Percentiles rank a stretch among this genome's conserved stretches.
Conservation (phyloP, 30 jellyfish, hydroid and myxozoan species). For the Rhopilema esculentum region DNA sequence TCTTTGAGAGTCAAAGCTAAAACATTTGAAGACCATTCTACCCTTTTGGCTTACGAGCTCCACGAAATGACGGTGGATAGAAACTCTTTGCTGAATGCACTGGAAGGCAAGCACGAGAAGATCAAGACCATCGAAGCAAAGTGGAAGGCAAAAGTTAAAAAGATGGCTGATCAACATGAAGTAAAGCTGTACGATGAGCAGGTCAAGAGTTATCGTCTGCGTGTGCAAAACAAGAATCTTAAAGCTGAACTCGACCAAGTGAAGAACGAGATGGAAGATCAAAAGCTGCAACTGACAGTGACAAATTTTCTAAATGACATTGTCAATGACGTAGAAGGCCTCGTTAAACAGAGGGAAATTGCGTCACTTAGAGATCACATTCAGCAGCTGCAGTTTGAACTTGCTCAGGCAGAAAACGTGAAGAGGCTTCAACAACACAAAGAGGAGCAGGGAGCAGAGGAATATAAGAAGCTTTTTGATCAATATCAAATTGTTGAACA, state of each 20-base stretch:
- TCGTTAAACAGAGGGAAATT: background rate
- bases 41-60: background rate
- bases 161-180: constrained; percentile 5
- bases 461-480: background rate
- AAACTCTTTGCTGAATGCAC: background rate
- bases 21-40: constrained; percentile 11
- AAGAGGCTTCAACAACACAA: background rate
- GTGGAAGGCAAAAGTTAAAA: background rate
- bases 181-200: background rate
- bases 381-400: background rate
- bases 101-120: background rate
- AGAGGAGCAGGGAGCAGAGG: background rate
- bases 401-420: background rate
- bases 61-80: background rate
- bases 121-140: background rate
- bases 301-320: background rate
- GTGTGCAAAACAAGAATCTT: background rate
- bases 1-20: background rate
- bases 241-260: background rate
- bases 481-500: background rate
- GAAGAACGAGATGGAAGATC: background rate
- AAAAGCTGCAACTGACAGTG: background rate
- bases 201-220: background rate
- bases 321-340: background rate
- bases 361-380: background rate